phyloP scores from a whole-genome alignment of 2,888 invertebrate genomes.

The Tromatobia lineatoria region DNA sequence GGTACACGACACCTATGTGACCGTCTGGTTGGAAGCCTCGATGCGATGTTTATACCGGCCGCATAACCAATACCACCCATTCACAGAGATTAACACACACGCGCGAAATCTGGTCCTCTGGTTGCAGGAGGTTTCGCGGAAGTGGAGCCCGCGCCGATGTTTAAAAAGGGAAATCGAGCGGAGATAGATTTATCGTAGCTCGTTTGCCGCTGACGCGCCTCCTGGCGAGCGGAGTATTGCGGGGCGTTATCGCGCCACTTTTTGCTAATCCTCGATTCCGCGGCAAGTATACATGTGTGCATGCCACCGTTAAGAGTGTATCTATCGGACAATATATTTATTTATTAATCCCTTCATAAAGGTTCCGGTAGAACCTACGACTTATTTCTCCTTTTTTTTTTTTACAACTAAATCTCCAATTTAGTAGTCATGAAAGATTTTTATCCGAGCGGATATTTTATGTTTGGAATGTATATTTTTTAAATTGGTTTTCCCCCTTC shows the following conservation, averaged over 20 bases:
- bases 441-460: neutral
- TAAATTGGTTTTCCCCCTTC: neutral
- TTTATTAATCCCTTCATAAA: constrained; percentile 36
- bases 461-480: neutral
- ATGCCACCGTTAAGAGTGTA: constrained; percentile 23
- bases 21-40: constrained; percentile 7
- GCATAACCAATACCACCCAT: constrained; percentile 56
- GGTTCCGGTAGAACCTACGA: neutral
- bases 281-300: constrained; percentile 48
- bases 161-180: constrained; percentile 56
- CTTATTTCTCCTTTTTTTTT: neutral
- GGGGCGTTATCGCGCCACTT: constrained; percentile 65
- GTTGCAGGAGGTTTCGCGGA: constrained; percentile 21
- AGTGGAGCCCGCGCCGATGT: constrained; percentile 31
- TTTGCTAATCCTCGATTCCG: constrained; percentile 63
- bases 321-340: constrained; percentile 50
- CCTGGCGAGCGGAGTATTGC: constrained; percentile 56
- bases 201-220: constrained; percentile 61
- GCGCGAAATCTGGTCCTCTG: constrained; percentile 24
- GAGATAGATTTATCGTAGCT: constrained; percentile 65
- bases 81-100: constrained; percentile 11
- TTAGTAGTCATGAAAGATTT: neutral
- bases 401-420: constrained; percentile 6
- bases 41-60: neutral
- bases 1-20: constrained; percentile 47